Conservation (phyloP, 2,113 vertebrate genomes). For the Chloroceryle aenea region DNA sequence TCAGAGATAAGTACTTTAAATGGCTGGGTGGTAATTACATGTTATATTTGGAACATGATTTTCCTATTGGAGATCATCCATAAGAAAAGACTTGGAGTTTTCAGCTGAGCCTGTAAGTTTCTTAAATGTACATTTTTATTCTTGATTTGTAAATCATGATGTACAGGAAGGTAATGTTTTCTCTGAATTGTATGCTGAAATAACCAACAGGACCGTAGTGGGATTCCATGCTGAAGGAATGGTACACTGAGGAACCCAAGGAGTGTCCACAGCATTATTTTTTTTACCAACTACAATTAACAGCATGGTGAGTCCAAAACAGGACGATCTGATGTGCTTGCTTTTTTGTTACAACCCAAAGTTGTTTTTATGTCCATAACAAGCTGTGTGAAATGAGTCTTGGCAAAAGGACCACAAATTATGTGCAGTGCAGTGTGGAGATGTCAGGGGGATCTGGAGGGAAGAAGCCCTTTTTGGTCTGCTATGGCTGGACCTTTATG, state of each 20-base stretch:
- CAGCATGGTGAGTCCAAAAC: neutral
- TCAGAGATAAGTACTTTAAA: constrained; percentile 54
- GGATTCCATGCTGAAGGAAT: neutral
- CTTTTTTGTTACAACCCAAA: neutral
- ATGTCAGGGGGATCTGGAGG: neutral
- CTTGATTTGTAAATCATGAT: neutral
- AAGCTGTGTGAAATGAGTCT: neutral
- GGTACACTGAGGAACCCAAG: neutral
- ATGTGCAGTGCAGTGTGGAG: neutral
- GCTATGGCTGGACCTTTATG: neutral
- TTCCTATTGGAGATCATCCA: constrained; percentile 40
- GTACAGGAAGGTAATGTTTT: neutral
- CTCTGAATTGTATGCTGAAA: neutral
- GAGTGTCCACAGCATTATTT: neutral
- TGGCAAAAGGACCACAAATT: neutral
- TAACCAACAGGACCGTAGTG: neutral
- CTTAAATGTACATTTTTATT: neutral
- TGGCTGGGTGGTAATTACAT: constrained; percentile 45
- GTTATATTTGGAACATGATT: constrained; percentile 56
- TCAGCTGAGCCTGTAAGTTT: neutral
- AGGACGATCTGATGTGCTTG: neutral
- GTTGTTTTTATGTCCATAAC: neutral
- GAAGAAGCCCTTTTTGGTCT: neutral
- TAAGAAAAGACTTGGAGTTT: constrained; percentile 27
- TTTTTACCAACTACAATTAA: neutral